Conservation (phyloP, 2,113 vertebrate species). For the Callopanchax toddi region DNA sequence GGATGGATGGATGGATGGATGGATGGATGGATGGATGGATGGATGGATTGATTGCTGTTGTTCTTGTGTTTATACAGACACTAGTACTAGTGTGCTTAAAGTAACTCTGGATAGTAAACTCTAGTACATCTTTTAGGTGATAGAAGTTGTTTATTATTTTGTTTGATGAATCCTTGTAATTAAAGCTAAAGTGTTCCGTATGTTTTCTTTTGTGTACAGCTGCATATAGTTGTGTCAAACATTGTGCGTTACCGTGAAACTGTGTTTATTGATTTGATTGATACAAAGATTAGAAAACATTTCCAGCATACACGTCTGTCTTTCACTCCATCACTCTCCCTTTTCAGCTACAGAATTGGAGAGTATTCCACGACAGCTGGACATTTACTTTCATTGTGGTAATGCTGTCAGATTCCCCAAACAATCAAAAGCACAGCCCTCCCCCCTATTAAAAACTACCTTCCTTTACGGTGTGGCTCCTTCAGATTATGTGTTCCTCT, state of each 20-base stretch:
- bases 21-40: neutral
- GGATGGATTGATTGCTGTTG: too few species aligned
- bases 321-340: conserved; percentile 3
- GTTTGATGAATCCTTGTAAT: neutral
- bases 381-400: conserved; percentile 10
- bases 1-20: too few species aligned
- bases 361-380: conserved; percentile 19
- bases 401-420: conserved; percentile 2
- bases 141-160: neutral
- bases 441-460: conserved; percentile 18
- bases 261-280: conserved; percentile 35
- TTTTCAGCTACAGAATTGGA: conserved; percentile 2
- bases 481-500: conserved; percentile 31
- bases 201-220: neutral
- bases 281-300: neutral
- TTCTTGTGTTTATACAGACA: too few species aligned
- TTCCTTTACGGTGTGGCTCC: conserved; percentile 7
- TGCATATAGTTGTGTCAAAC: neutral
- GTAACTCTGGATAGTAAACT: neutral
- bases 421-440: neutral
- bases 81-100: too few species aligned
- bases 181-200: neutral
- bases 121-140: neutral
- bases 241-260: neutral
- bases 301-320: conserved; percentile 12